These are phyloP conservation scores for Clusia tigrina DNA, from an alignment of 2,888 invertebrate genomes.

Conservation along the genomic window DNA sequence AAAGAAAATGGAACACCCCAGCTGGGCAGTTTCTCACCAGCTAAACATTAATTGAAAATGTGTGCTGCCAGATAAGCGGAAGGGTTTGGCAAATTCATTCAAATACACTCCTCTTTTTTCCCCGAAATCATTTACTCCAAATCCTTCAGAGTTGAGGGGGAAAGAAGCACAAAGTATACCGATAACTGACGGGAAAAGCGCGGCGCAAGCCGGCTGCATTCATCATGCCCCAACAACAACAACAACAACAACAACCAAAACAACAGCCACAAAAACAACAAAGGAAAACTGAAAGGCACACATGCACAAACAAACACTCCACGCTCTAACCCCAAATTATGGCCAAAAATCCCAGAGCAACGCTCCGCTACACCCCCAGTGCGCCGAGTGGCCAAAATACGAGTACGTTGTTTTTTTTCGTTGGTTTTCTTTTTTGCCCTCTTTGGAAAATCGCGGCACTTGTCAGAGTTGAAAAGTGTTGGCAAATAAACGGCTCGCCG, in stretches of 20 bases:
- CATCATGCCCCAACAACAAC: not conserved
- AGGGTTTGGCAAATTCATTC: not conserved
- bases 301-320: too few relatives aligned
- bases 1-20: not conserved
- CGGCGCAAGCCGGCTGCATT: constrained; percentile 4
- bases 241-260: too few relatives aligned
- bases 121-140: not conserved
- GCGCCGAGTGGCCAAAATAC: not conserved
- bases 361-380: not conserved
- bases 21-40: not conserved
- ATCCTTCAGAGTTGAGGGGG: not conserved
- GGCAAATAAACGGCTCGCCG: constrained; percentile 14
- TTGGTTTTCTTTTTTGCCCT: not conserved
- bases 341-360: not conserved
- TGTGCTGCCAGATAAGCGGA: not conserved
- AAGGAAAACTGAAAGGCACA: too few relatives aligned
- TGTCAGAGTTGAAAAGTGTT: constrained; percentile 10
- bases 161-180: not conserved
- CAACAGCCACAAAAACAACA: too few relatives aligned
- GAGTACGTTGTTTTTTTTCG: not conserved
- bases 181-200: not conserved
- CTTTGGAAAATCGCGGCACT: not conserved
- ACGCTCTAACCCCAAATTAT: not conserved
- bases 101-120: not conserved
- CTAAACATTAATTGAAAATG: constrained; percentile 5